These are phyloP conservation scores for Pollimyrus isidori DNA, from an alignment of 2,113 vertebrate species.

Conservation along the genomic window DNA sequence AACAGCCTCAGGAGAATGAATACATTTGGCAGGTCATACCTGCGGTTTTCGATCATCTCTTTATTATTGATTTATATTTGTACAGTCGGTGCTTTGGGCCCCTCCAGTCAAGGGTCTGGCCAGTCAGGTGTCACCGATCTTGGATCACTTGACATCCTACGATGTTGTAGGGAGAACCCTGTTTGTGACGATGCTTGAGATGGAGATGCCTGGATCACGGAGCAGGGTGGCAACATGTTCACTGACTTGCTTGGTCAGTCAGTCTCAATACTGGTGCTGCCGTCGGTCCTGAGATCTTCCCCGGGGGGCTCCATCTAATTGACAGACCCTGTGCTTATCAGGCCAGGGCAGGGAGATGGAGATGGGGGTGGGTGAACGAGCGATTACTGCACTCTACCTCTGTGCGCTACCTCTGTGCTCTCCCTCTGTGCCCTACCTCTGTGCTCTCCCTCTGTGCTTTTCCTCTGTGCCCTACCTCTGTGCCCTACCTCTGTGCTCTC, in stretches of 20 bases:
- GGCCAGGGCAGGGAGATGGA: constrained; percentile 2
- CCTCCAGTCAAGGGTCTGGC: background rate
- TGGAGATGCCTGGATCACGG: background rate
- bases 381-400: constrained; percentile 15
- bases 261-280: background rate
- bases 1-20: background rate
- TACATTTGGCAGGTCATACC: background rate
- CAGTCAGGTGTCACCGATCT: background rate
- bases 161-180: background rate
- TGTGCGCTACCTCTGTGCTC: too few species aligned
- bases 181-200: background rate
- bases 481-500: background rate
- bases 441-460: too few species aligned
- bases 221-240: background rate
- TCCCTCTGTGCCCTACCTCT: too few species aligned
- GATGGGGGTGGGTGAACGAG: constrained; percentile 18
- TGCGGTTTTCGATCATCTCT: background rate
- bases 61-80: background rate
- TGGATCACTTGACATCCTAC: background rate
- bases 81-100: background rate
- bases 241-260: background rate
- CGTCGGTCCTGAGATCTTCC: background rate
- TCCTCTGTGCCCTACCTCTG: background rate
- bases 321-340: constrained; percentile 14
- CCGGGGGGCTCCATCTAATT: background rate